Evolutionary conservation across 2,888 invertebrate species (phyloP), one percentile per base, ranked within the genome.

Genomic region (Rhamnusium bicolor): DNA sequence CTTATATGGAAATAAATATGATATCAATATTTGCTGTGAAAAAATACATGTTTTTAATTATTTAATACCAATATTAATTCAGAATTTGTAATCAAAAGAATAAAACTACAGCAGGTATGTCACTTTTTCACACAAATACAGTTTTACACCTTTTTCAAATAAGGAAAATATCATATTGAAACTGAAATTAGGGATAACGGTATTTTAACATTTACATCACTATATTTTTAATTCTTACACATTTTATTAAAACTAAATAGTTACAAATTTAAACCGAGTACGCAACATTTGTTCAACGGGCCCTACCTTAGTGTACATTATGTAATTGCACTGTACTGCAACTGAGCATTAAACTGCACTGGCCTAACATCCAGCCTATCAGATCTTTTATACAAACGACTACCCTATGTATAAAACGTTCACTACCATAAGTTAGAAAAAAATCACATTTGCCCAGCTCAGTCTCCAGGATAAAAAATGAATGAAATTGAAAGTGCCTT

Each of bases 271-370:
- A 12, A 40, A 40, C 40, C n/a, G 40, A 40, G 12, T n/a, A n/a
- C n/a, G 40, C n/a, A 40, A 40, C n/a, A n/a, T 19, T 51, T 8
- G 47, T 60, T 29, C n/a, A 54, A 63, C 21, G 68, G 53, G 49
- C 62, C 81, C 76, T 84, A 85, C 84, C 85, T 84, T 85, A 65
- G 80, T 76, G 66, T 80, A 81, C 84, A 85, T 85, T 78, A 72
- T 83, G 78, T 73, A 80, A 82, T 73, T 78, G 74, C 79, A 70
- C 66, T 73, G 65, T 74, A 72, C 66, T 78, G 75, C 75, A 75
- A 76, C 73, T 71, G 75, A 76, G 71, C 76, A 74, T 74, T 71
- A 77, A 80, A 81, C 76, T 82, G 78, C 79, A 86, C 85, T 84
- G 83, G 74, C 74, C 79, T 77, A 72, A 62, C 76, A 74, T 65